Percentiles rank a stretch among this genome's conserved stretches.
These are phyloP conservation scores for Clepsis dumicolana DNA, from an alignment of 2,888 invertebrate genomes.

Conservation along the genomic window DNA sequence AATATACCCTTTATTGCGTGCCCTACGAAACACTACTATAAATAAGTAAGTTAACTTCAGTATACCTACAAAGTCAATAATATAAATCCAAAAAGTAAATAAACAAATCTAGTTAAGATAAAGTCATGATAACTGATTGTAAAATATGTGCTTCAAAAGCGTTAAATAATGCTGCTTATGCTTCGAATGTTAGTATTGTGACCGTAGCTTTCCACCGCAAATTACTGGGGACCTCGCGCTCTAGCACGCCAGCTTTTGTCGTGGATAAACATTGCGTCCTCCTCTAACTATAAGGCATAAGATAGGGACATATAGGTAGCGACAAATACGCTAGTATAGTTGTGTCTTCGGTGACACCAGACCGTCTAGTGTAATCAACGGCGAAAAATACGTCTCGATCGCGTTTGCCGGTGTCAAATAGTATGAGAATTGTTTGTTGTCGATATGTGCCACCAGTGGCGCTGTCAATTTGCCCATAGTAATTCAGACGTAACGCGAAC, in stretches of 20 bases:
- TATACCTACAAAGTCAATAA: too few relatives aligned
- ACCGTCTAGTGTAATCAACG: too few relatives aligned
- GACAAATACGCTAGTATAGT: not conserved
- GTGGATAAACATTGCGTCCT: not conserved
- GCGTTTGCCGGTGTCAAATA: too few relatives aligned
- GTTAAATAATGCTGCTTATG: not conserved
- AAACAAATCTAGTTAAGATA: not conserved
- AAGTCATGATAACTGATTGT: not conserved
- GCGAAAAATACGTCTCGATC: too few relatives aligned
- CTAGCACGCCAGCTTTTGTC: not conserved
- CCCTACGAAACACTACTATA: too few relatives aligned
- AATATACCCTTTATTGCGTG: too few relatives aligned
- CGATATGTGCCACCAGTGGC: too few relatives aligned
- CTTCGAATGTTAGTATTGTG: not conserved
- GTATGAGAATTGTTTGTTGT: too few relatives aligned
- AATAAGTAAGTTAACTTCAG: too few relatives aligned
- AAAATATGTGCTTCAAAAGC: not conserved
- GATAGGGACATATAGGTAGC: not conserved
- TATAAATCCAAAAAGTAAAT: not conserved
- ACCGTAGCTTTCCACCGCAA: not conserved
- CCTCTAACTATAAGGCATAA: not conserved
- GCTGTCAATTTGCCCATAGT: too few relatives aligned
- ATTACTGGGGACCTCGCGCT: not conserved
- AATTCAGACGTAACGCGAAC: too few relatives aligned
- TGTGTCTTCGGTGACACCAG: not conserved